Percentiles rank a stretch among this genome's conserved stretches.
phyloP scores from a whole-genome alignment of 2,113 vertebrate genomes.

The Lepus europaeus region DNA sequence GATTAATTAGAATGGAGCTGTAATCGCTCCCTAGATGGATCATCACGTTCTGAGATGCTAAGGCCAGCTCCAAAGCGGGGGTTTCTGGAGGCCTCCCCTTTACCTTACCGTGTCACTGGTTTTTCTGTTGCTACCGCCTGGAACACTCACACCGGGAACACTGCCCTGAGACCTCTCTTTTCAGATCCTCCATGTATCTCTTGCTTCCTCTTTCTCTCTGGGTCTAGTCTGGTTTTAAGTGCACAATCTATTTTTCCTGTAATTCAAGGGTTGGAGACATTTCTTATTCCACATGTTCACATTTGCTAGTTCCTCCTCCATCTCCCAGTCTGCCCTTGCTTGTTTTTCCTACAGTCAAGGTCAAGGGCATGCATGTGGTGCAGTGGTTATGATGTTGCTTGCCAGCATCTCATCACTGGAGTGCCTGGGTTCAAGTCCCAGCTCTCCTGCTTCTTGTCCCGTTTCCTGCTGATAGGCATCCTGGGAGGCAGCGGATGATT shows the following conservation, averaged over 20 bases:
- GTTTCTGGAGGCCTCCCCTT: neutral
- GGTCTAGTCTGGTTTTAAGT: neutral
- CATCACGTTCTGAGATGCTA: neutral
- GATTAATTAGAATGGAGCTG: neutral
- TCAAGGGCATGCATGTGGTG: too few species aligned
- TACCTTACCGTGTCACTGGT: accelerated
- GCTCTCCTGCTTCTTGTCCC: too few species aligned
- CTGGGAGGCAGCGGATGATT: too few species aligned
- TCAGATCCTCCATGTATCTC: neutral
- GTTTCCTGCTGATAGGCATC: too few species aligned
- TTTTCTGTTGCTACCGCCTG: neutral
- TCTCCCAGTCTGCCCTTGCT: neutral
- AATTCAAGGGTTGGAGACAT: neutral
- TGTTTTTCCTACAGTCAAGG: neutral
- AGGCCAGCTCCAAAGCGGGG: neutral
- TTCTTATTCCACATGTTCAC: neutral
- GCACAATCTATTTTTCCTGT: neutral
- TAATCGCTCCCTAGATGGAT: neutral
- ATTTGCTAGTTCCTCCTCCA: neutral
- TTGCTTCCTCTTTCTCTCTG: neutral
- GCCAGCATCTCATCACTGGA: too few species aligned
- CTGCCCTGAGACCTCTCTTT: neutral
- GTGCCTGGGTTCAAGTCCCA: too few species aligned
- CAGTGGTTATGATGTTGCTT: too few species aligned
- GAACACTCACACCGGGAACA: accelerated